Base-by-base conservation (phyloP, 2,888 invertebrate genomes). In the Acrobasis suavella region DNA sequence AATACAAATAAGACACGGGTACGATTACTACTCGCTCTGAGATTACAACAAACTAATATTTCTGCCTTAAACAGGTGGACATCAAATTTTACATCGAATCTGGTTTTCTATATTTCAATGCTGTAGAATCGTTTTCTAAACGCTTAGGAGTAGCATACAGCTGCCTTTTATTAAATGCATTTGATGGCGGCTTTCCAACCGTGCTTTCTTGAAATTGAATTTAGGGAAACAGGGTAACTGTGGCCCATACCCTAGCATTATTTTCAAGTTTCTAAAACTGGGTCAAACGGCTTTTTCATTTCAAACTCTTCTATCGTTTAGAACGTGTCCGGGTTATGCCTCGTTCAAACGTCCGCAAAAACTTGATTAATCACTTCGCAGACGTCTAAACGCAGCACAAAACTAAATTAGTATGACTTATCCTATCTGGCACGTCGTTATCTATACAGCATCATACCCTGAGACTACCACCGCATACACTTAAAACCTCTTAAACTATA, bases 1-100 rank as follows among this genome's bases (percentile, higher is more conserved):
- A 81, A 82, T 83, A 84, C 80, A 86, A 87, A 83, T 85, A 86
- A 85, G 84, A 88, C 85, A 86, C 86, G 76, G 81, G 74, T 75
- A 77, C 73, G 75, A 72, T 75, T 72, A 70, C 69, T 72, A 66
- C 73, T 77, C 75, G 46, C 67, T 74, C 85, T 83, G 83, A 80
- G 81, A 82, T 84, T 82, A 83, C 80, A 72, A 67, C 65, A 72
- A 77, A 77, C 64, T 39, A 61, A 58, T 58, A 46, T n/a, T n/a
- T 46, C 46, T n/a, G 46, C 46, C 12, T n/a, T 12, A 46, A 46
- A 14, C 46, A 14, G 12, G 9, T 46, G n/a, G 46, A 46, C 14
- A 46, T 2, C 46, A n/a, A 46, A 46, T 46, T 46, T 46, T 6
- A 6, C 7, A 14, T 46, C n/a, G 2, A 46, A 42, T 42, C 51